Evolutionary conservation across 2,888 invertebrate genomes (phyloP).

Genomic region (Microchrysa polita): DNA sequence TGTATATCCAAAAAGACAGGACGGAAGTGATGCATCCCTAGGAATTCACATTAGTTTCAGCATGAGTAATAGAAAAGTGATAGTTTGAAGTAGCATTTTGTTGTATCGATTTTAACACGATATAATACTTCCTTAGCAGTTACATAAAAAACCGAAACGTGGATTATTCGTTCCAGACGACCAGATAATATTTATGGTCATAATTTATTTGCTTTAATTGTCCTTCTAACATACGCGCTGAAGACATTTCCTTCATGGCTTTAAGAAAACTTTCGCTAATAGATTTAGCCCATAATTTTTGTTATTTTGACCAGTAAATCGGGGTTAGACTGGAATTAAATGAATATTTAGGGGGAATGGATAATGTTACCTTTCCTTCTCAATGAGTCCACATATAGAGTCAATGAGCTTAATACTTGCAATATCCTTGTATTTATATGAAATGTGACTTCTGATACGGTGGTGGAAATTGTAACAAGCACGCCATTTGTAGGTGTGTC

Average conservation of each 20-base stretch:
- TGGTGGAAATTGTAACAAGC: constrained; percentile 16
- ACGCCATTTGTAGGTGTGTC: constrained; percentile 38
- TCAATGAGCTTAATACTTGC: neutral
- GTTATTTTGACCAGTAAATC: neutral
- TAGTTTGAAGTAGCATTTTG: neutral
- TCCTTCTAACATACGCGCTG: neutral
- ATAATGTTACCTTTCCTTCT: neutral
- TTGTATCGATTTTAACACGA: constrained; percentile 9
- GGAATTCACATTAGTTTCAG: no score
- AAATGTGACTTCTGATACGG: constrained; percentile 32
- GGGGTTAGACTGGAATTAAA: neutral
- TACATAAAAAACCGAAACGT: neutral
- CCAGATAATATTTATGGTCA: constrained; percentile 20
- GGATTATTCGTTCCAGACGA: neutral
- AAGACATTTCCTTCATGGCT: neutral
- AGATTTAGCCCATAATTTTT: neutral
- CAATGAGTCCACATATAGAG: constrained; percentile 14
- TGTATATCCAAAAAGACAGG: no score
- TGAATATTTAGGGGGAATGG: neutral
- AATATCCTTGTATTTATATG: constrained; percentile 2
- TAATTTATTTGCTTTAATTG: constrained; percentile 7
- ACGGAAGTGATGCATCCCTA: no score
- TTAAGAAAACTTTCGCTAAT: constrained; percentile 5
- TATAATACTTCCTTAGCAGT: constrained; percentile 15
- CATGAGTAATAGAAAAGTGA: no score